phyloP scores from a whole-genome alignment of 1,140 invertebrate species.

The Phymastichus coffea region DNA sequence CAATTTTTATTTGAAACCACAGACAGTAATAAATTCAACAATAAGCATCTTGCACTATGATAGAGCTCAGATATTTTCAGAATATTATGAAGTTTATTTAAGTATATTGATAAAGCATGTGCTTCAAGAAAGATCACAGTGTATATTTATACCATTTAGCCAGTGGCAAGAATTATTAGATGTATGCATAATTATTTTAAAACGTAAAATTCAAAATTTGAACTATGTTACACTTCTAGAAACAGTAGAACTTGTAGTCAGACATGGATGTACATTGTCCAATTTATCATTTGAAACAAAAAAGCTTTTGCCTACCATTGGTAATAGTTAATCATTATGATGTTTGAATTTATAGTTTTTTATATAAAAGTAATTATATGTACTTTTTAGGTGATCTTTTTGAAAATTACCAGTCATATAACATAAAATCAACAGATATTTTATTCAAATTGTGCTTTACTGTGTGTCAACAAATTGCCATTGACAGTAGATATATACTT shows the following conservation, averaged over 20 bases:
- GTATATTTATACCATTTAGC: slow-evolving; percentile 29
- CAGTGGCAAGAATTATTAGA: slow-evolving; percentile 42
- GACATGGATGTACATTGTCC: slow-evolving; percentile 38
- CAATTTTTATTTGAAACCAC: slow-evolving; percentile 27
- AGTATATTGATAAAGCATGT: slow-evolving; percentile 35
- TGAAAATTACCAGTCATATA: slow-evolving; percentile 24
- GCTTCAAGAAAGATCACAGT: slow-evolving; percentile 35
- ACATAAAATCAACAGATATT: slow-evolving; percentile 29
- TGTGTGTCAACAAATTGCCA: slow-evolving; percentile 38
- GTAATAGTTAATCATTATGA: slow-evolving; percentile 34
- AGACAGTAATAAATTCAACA: slow-evolving; percentile 30
- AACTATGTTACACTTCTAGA: slow-evolving; percentile 33
- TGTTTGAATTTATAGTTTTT: slow-evolving; percentile 9
- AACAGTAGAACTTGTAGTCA: slow-evolving; percentile 34
- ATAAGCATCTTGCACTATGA: slow-evolving; percentile 34
- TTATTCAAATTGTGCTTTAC: slow-evolving; percentile 35
- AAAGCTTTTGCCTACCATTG: slow-evolving; percentile 34
- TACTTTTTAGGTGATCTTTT: slow-evolving; percentile 33
- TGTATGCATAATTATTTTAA: slow-evolving; percentile 32
- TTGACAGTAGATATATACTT: slow-evolving; percentile 38
- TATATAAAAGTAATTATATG: background rate
- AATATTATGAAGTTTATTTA: slow-evolving; percentile 39
- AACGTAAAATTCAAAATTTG: slow-evolving; percentile 14
- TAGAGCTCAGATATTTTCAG: slow-evolving; percentile 20
- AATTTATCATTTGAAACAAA: slow-evolving; percentile 34